Conservation (phyloP, 2,797 vertebrate genomes). For the Pelobates cultripes region DNA sequence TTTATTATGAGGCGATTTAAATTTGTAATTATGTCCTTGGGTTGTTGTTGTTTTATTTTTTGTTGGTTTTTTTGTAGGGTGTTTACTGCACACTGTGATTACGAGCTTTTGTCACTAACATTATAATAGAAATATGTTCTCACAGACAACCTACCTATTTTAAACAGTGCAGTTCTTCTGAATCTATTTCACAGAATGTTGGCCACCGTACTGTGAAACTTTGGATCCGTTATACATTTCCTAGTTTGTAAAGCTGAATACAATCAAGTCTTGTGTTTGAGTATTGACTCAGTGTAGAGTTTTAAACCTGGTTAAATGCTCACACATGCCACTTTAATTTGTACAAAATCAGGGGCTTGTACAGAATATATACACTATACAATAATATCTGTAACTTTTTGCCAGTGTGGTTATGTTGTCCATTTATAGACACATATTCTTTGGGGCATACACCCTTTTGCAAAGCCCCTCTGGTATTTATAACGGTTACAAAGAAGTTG, state of each 20-base stretch:
- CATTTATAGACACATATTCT: not conserved
- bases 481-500: constrained; percentile 6
- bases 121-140: too few species aligned
- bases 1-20: too few species aligned
- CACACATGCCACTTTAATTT: constrained; percentile 15
- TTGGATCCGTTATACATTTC: constrained; percentile 69
- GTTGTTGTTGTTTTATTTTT: too few species aligned
- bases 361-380: constrained; percentile 33
- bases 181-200: too few species aligned
- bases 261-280: constrained; percentile 55
- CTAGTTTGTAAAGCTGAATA: constrained; percentile 65
- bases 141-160: too few species aligned
- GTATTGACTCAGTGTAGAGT: constrained; percentile 28
- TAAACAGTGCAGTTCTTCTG: too few species aligned
- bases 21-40: too few species aligned
- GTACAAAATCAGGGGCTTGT: constrained; percentile 27
- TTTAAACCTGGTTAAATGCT: constrained; percentile 21
- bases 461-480: not conserved
- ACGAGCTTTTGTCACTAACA: too few species aligned
- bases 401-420: not conserved
- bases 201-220: too few species aligned
- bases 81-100: too few species aligned
- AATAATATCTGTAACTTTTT: constrained; percentile 15
- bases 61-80: too few species aligned
- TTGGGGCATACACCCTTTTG: not conserved